Base-by-base conservation (phyloP, 2,888 invertebrate species). In the Apamea epomidion region DNA sequence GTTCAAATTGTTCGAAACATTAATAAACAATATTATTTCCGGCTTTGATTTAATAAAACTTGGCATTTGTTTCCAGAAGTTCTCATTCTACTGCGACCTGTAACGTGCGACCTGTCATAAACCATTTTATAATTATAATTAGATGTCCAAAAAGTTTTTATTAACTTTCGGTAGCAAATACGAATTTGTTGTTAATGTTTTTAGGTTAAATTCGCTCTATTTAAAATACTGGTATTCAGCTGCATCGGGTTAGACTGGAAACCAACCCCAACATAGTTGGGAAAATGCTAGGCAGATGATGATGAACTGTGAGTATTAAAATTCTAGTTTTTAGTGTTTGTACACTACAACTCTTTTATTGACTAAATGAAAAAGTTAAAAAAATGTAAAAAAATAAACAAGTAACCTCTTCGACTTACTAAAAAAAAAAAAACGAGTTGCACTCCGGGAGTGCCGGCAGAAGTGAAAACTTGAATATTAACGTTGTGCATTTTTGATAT, bases 41-140 rank as follows among this genome's bases (percentile, higher is more conserved):
- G n/a, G n/a, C 16, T 68, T 65, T 87, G 85, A 87, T 87, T 80
- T 76, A 87, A 85, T 73, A 69, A 37, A 74, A 84, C 72, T 84
- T 87, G 37, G 64, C 64, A 74, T 77, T 88, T 84, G 72, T 76
- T 87, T 51, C 1, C 42, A 18, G 58, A 86, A 88, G 74, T 74
- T 88, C 51, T 60, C 73, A 78, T 78, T 76, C 76, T 32, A 16
- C 67, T 58, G 54, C 58, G 69, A 73, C 71, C 48, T 58, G 64
- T 70, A 64, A 69, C 69, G 51, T 67, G 25, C n/a, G 54, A 80
- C 80, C 87, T 77, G 72, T 32, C 81, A 54, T 70, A 74, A 82
- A 65, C 72, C 54, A 89, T 89, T 87, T 84, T 78, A 54, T 82
- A 77, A 78, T 84, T 85, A 73, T 74, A 87, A 88, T 87, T 81